A percentile compares a stretch with the other conserved stretches of the same genome.
These are phyloP conservation scores for Micrasema longulum DNA, from an alignment of 1,140 invertebrate species.

Conservation along the genomic window DNA sequence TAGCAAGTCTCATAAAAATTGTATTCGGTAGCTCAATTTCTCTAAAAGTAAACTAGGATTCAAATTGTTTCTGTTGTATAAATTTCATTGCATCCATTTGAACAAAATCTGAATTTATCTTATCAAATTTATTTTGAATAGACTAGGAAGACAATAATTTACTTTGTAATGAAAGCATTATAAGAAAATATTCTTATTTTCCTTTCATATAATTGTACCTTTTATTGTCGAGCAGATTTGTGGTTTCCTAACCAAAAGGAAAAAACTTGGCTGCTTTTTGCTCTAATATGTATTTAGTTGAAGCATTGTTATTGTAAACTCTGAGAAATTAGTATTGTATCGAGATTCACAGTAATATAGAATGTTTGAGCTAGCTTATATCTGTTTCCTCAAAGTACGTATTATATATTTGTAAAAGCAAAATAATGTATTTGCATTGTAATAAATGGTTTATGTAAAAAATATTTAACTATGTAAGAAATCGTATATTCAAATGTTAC, in stretches of 20 bases:
- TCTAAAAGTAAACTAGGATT: no score
- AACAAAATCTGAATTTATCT: no score
- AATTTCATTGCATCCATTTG: no score
- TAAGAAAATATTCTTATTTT: neutral
- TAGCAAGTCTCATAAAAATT: no score
- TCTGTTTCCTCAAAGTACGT: constrained; percentile 34
- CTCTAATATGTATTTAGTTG: neutral
- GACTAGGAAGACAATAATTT: constrained; percentile 35
- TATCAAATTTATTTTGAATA: constrained; percentile 8
- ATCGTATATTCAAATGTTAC: constrained; percentile 53
- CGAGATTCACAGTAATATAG: neutral
- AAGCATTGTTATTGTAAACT: constrained; percentile 1
- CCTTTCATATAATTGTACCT: neutral
- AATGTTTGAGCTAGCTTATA: constrained; percentile 19
- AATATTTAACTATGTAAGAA: constrained; percentile 44
- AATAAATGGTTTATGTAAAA: constrained; percentile 43
- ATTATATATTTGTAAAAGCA: constrained; percentile 44
- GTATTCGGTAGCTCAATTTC: no score
- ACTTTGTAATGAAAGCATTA: constrained; percentile 1
- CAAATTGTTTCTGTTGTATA: no score
- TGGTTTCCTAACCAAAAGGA: neutral
- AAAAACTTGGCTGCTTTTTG: neutral
- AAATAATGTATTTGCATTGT: constrained; percentile 27
- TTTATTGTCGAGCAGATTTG: neutral
- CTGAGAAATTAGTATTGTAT: neutral